Evolutionary conservation across 2,888 invertebrate species (phyloP), one percentile per base, ranked within the genome.

Genomic region (Pinctada fucata): DNA sequence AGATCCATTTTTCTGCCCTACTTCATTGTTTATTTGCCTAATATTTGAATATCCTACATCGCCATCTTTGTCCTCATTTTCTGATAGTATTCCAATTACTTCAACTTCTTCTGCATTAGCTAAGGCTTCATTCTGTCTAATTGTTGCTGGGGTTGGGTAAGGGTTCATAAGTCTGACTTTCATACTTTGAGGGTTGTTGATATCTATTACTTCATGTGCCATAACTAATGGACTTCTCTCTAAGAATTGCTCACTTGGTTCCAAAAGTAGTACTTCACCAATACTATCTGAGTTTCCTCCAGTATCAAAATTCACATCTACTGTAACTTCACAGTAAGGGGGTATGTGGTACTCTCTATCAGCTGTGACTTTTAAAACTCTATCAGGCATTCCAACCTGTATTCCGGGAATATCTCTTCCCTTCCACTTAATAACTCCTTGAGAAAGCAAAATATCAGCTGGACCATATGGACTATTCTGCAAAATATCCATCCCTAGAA

Each of bases 381-480:
- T 45, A 4, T 58, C 58, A 58, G 63, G 72, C 72, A 69, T 63
- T n/a, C 75, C 75, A 6, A 75, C 69, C 45, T 69, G 63, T 3
- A 48, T 48, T 45, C 76, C 31, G 5, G 66, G 70, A 45, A 80
- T 76, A 2, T 68, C 64, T 31, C 8, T 4, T 48, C 76, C 76
- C 16, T 72, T 45, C 47, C 75, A 52, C 1, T 68, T 31, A 45
- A 79, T n/a, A n/a, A n/a, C n/a, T n/a, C n/a, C n/a, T n/a, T n/a
- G n/a, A n/a, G 67, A 67, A 3, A 78, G 45, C 2, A 73, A 58
- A n/a, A 80, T 76, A 49, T 80, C 76, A 1, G 76, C 76, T 45
- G 73, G 74, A 10, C 64, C 74, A 10, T 48, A 31, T 2, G 48
- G n/a, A n/a, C n/a, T n/a, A n/a, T n/a, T n/a, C n/a, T n/a, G n/a